Conservation (phyloP, 2,113 vertebrate genomes). For the Festucalex cinctus region DNA sequence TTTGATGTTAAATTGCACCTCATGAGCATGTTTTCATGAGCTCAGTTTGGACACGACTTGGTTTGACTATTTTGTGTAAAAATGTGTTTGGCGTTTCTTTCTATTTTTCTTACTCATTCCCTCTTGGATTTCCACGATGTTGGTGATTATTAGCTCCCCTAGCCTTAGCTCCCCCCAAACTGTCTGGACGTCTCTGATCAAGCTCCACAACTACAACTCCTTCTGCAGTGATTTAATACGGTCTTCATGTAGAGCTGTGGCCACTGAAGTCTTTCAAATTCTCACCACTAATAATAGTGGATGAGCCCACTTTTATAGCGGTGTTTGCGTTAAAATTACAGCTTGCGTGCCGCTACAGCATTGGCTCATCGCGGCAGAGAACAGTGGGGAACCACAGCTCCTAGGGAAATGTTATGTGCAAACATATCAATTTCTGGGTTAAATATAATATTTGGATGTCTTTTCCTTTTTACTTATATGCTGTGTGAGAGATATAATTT, state of each 20-base stretch:
- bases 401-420: slow-evolving; percentile 49
- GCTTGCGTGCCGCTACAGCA: slow-evolving; percentile 49
- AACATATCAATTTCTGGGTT: slow-evolving; percentile 57
- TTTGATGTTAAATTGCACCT: slow-evolving; percentile 11
- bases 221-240: slow-evolving; percentile 24
- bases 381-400: slow-evolving; percentile 48
- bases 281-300: slow-evolving; percentile 63
- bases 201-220: slow-evolving; percentile 23
- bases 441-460: slow-evolving; percentile 52
- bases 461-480: slow-evolving; percentile 41
- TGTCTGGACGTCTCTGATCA: slow-evolving; percentile 26
- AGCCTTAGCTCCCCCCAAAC: slow-evolving; percentile 21
- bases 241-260: slow-evolving; percentile 19
- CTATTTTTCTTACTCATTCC: slow-evolving; percentile 20
- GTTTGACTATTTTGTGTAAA: slow-evolving; percentile 18
- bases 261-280: slow-evolving; percentile 35
- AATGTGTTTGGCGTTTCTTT: slow-evolving; percentile 33
- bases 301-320: slow-evolving; percentile 56
- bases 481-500: slow-evolving; percentile 36
- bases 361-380: slow-evolving; percentile 46
- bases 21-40: slow-evolving; percentile 52
- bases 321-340: slow-evolving; percentile 61
- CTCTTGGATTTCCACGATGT: slow-evolving; percentile 31
- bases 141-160: slow-evolving; percentile 33
- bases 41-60: slow-evolving; percentile 31